phyloP scores from a whole-genome alignment of 2,113 vertebrate species.

The Saguinus midas region DNA sequence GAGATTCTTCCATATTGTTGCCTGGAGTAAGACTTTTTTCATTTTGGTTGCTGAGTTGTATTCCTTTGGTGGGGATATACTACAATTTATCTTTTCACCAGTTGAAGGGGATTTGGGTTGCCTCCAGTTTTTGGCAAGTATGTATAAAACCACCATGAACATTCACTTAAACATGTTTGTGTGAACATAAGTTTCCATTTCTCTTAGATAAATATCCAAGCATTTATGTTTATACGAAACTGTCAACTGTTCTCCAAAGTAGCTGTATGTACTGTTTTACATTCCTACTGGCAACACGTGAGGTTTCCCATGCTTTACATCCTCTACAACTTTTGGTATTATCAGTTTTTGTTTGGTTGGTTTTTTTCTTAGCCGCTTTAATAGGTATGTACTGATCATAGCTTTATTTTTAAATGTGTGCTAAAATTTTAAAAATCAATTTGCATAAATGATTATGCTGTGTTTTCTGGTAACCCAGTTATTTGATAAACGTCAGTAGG shows the following conservation, averaged over 20 bases:
- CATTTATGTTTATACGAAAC: background rate
- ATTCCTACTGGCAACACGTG: background rate
- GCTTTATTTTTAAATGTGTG: constrained; percentile 34
- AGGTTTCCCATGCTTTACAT: background rate
- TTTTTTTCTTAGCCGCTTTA: background rate
- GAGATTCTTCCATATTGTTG: background rate
- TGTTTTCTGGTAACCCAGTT: background rate
- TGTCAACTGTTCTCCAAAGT: background rate
- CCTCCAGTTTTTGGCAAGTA: background rate
- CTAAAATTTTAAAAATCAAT: background rate
- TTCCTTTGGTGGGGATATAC: background rate
- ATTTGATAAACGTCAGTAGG: constrained; percentile 11
- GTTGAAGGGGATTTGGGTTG: background rate
- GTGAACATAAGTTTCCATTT: constrained; percentile 43
- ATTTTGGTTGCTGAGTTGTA: background rate
- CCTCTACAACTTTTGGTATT: background rate
- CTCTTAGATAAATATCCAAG: background rate
- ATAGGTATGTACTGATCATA: background rate
- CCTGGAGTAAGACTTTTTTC: background rate
- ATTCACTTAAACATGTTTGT: constrained; percentile 18
- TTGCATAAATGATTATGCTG: constrained; percentile 14
- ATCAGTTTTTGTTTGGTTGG: background rate
- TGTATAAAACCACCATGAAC: constrained; percentile 1
- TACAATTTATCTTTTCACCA: background rate
- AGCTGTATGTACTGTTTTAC: background rate